Base-by-base conservation (phyloP, 2,888 invertebrate species). In the Phorcus lineatus region DNA sequence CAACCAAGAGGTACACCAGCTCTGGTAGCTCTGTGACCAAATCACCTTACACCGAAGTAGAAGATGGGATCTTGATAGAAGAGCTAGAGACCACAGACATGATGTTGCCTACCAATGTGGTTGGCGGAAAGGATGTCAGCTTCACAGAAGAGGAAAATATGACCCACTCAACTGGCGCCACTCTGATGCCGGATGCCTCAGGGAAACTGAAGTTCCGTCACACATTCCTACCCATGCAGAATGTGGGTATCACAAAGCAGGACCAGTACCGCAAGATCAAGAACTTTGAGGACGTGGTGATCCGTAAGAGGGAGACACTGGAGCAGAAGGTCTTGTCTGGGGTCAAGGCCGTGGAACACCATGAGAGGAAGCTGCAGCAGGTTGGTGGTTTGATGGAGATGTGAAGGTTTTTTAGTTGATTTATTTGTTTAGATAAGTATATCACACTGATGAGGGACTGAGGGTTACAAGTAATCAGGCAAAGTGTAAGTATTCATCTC, bases 301-400 rank as follows among this genome's bases (percentile, higher is more conserved):
- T 92, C 31, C 82, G 87, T 57, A 91, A 89, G 82, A 86, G 90
- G 57, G 91, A 91, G 36, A 83, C 89, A 11, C 81, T 82, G 57
- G 91, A 91, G 80, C 86, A 87, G 78, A 90, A 91, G 24, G 90
- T 91, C 6, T 77, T 91, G 70, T 89, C 90, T 54, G 92, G 92
- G 17, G 81, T 85, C 6, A 89, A 89, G 82, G 90, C 90, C 77
- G 91, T 91, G 2, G 86, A 86, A 78, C 90, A 90, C 81, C 83
- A 90, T 55, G 91, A 91, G 84, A 84, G 81, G 74, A 87, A 89
- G 67, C 83, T 92, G 24, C 79, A 90, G 76, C 84, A 88, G 86
- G 90, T 91, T 47, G 13, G 47, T 47, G 47, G 47, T 11, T 11
- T 11, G 13, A 47, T 11, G 1, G 47, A 47, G 13, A 11, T 47